Percentiles rank a stretch among this genome's conserved stretches.
Evolutionary conservation across 1,140 invertebrate species (phyloP).

Genomic region (Asbolus verrucosus): DNA sequence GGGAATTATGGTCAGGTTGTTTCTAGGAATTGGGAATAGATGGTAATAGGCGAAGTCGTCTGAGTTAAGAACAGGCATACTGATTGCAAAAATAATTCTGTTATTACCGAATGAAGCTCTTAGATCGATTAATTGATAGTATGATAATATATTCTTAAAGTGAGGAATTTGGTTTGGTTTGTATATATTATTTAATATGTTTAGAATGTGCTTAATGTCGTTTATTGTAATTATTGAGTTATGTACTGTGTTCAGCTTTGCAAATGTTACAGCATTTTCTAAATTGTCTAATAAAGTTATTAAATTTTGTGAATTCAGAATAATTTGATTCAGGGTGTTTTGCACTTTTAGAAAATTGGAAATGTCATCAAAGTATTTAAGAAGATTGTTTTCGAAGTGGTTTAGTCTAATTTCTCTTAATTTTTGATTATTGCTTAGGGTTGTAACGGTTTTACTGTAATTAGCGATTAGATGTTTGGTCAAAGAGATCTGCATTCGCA

Average conservation of each 20-base stretch:
- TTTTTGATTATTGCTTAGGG: constrained; percentile 40
- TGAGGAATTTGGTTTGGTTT: constrained; percentile 37
- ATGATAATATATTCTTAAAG: constrained; percentile 41
- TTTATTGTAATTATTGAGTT: too few relatives aligned
- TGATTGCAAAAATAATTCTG: constrained; percentile 27
- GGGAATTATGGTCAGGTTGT: neutral
- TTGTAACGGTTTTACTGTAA: constrained; percentile 35
- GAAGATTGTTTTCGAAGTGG: constrained; percentile 13
- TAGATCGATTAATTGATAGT: constrained; percentile 37
- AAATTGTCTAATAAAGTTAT: constrained; percentile 46
- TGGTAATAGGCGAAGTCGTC: neutral
- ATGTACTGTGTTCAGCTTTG: constrained; percentile 29
- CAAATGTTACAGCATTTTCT: constrained; percentile 45
- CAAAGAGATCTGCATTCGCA: constrained; percentile 11
- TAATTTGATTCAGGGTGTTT: constrained; percentile 33
- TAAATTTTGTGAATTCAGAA: constrained; percentile 45
- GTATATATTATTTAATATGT: constrained; percentile 33
- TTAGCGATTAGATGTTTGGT: constrained; percentile 26
- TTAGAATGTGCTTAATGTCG: constrained; percentile 43
- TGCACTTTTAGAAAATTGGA: constrained; percentile 9
- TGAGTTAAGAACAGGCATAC: constrained; percentile 12
- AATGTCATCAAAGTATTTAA: constrained; percentile 15
- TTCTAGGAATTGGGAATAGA: constrained; percentile 3
- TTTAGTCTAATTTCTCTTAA: neutral
- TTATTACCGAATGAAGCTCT: constrained; percentile 23